phyloP scores from a whole-genome alignment of 1,140 invertebrate species.

The Sipha flava region DNA sequence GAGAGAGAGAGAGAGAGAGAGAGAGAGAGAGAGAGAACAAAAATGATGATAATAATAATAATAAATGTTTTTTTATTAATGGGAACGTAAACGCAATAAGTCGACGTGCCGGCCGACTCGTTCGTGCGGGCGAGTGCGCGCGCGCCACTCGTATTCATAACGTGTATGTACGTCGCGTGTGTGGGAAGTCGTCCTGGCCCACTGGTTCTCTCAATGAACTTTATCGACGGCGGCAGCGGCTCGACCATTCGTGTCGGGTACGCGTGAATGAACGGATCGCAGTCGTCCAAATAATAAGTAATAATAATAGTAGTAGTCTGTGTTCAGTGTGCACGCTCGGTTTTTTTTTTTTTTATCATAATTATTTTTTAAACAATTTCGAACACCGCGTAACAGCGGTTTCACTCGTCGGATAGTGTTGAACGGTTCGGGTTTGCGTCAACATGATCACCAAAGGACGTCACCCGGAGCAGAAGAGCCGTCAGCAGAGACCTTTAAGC shows the following conservation, averaged over 20 bases:
- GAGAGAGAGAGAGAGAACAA: too few relatives aligned
- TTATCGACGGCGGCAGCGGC: constrained; percentile 8
- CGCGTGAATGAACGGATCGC: constrained; percentile 1
- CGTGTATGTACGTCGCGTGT: not conserved
- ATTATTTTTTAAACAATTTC: too few relatives aligned
- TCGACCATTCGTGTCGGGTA: constrained; percentile 16
- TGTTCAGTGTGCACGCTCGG: too few relatives aligned
- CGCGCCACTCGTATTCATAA: too few relatives aligned
- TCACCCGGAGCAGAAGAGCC: not conserved
- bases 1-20: too few relatives aligned
- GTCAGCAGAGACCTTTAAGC: not conserved
- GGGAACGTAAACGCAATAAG: not conserved
- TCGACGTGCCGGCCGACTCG: not conserved
- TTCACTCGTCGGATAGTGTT: too few relatives aligned
- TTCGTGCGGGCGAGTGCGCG: not conserved
- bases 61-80: constrained; percentile 1
- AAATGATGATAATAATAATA: too few relatives aligned
- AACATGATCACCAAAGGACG: constrained; percentile 9
- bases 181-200: constrained; percentile 29
- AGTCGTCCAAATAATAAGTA: not conserved
- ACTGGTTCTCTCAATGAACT: constrained; percentile 32
- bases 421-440: too few relatives aligned
- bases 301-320: too few relatives aligned
- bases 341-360: too few relatives aligned
- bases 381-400: too few relatives aligned